phyloP scores from a whole-genome alignment of 2,888 invertebrate genomes.

The Rapana venosa region DNA sequence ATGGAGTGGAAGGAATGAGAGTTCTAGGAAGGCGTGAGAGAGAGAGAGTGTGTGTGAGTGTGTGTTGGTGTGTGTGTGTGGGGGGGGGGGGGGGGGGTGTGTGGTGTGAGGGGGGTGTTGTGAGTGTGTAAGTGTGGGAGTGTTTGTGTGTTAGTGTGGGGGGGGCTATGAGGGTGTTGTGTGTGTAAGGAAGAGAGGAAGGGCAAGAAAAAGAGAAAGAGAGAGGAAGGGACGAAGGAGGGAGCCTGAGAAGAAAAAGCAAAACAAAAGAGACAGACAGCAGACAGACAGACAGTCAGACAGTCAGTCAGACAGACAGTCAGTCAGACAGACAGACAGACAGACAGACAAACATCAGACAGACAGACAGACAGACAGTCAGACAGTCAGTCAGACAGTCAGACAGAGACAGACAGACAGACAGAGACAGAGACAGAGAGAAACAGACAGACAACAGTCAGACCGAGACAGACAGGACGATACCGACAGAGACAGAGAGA shows the following conservation, averaged over 20 bases:
- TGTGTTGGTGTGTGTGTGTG: neutral
- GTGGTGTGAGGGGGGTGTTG: neutral
- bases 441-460: neutral
- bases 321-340: no score
- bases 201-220: no score
- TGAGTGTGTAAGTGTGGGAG: neutral
- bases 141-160: neutral
- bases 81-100: neutral
- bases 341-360: no score
- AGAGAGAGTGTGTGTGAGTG: neutral
- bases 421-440: neutral
- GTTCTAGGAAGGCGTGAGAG: neutral
- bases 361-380: neutral
- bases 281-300: no score
- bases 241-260: no score
- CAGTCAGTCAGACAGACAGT: no score
- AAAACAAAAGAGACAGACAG: no score
- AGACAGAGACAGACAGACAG: neutral
- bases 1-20: neutral
- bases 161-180: no score
- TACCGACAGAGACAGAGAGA: neutral
- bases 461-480: neutral
- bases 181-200: no score
- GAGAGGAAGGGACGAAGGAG: no score
- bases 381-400: neutral